Base-by-base conservation (phyloP, 1,140 invertebrate species). In the Dendrolimus punctatus region DNA sequence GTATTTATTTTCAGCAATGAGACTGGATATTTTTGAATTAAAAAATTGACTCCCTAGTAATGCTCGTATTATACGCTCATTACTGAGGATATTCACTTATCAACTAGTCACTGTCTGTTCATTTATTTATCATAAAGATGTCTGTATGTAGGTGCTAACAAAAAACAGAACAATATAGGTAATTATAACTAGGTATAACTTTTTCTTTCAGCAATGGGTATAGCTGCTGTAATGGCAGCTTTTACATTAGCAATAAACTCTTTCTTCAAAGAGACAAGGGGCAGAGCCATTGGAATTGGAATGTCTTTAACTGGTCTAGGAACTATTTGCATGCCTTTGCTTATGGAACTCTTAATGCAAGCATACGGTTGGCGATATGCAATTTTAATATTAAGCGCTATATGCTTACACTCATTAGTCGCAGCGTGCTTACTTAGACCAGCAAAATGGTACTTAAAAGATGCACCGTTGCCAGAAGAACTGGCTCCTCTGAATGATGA, bases 361-460 rank as follows among this genome's bases (percentile, higher is more conserved):
- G 60, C 65, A 0, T 90, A 85, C 55, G 89, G 87, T 4, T 86
- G 85, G 58, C 68, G 87, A 64, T 89, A 89, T 9, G 88, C 89
- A 4, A 79, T 90, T 40, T 64, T 90, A 4, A 88, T 90, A 51
- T 67, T 90, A n/a, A 80, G 87, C 23, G 90, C 85, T 6, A 63
- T 91, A 40, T 79, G 87, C n/a, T 79, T 91, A 5, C 88, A 91
- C 62, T 88, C 88, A 4, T 63, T 90, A 5, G 70, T 86, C 51
- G 89, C 83, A 8, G 85, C 89, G 6, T 77, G 88, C 51, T 71
- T 91, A 48, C 71, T 91, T 6, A 89, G 90, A 68, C 90, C 90
- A 37, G 86, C 89, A 6, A 88, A 88, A 64, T 89, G 85, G 88
- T 91, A 92, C 68, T 75, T 88, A 66, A 89, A 83, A 72, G 62